Evolutionary conservation across 2,113 vertebrate genomes (phyloP).

Genomic region (Fulica atra): DNA sequence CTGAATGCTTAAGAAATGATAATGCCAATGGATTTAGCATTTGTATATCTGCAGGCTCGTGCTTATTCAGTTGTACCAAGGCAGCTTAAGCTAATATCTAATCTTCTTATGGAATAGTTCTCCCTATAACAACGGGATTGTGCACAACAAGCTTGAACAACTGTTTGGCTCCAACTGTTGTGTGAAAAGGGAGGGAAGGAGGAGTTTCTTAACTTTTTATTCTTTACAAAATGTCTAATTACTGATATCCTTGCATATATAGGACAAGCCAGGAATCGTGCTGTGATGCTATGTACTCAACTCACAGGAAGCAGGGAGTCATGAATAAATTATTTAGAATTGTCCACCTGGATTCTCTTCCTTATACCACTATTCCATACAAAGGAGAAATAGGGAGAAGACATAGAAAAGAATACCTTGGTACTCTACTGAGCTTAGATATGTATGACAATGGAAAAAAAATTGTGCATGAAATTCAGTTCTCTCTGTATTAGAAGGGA

Average conservation of each 20-base stretch:
- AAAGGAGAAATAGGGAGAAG: neutral
- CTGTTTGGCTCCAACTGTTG: neutral
- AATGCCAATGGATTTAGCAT: conserved; percentile 67
- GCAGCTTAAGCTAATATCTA: conserved; percentile 72
- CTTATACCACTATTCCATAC: neutral
- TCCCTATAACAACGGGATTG: conserved; percentile 50
- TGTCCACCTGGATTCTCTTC: neutral
- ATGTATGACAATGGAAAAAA: neutral
- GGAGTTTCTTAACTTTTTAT: neutral
- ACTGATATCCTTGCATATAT: neutral
- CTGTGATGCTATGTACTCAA: neutral
- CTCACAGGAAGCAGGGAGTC: neutral
- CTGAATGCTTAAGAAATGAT: conserved; percentile 70
- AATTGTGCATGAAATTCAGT: neutral
- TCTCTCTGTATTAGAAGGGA: neutral
- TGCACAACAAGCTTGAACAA: conserved; percentile 47
- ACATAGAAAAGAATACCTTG: neutral
- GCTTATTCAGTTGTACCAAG: conserved; percentile 69
- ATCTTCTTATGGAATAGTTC: conserved; percentile 71
- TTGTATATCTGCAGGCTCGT: conserved; percentile 67
- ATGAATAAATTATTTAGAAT: neutral
- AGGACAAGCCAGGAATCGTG: neutral
- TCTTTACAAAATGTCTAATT: neutral
- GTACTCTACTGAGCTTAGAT: neutral
- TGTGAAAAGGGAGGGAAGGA: neutral